Evolutionary conservation across 2,113 vertebrate genomes (phyloP), one percentile per base, ranked within the genome.

Genomic region (Seriola quinqueradiata): DNA sequence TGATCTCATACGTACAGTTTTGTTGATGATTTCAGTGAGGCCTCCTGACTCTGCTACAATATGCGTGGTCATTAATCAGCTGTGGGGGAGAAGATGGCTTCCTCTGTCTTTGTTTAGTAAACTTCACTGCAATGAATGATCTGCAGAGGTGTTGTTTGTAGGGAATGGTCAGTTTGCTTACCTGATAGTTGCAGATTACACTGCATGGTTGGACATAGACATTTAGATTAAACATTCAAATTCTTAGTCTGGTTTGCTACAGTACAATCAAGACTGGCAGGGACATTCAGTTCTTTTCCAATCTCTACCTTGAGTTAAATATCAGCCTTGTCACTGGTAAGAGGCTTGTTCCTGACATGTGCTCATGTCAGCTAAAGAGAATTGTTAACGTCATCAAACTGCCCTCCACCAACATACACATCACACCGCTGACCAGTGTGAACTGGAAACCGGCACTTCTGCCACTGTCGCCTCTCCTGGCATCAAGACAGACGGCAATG

Each of bases 401-500:
- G 8, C 50, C 52, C 52, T 3, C 59, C 21, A 5, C 59, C 36
- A 66, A 66, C 28, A 5, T 17, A 46, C 73, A 65, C 78, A 13
- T 28, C 59, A 23, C 32, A 54, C 78, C 25, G 69, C 73, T 80
- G 82, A 71, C 81, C 69, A 8, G 44, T 14, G 32, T 70, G 72
- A 79, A 71, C 44, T 42, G 70, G 69, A 82, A 77, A 63, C 61
- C 25, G 75, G 57, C 77, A 32, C 71, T 59, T 32, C 64, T 60
- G 32, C 58, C 54, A 5, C 66, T 23, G 66, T 64, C 42, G 9
- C 28, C 34, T 63, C 77, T 73, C 46, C 57, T 77, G 88, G 63
- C 84, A 57, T 42, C 28, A 2, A 46, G 68, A 79, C 87, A 85
- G 87, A 87, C 63, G 67, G 81, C 32, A 13, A 52, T 70, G 82